A percentile compares a stretch with the other conserved stretches of the same genome.
Conservation (phyloP, 2,797 vertebrate genomes). For the Notolabrus celidotus region DNA sequence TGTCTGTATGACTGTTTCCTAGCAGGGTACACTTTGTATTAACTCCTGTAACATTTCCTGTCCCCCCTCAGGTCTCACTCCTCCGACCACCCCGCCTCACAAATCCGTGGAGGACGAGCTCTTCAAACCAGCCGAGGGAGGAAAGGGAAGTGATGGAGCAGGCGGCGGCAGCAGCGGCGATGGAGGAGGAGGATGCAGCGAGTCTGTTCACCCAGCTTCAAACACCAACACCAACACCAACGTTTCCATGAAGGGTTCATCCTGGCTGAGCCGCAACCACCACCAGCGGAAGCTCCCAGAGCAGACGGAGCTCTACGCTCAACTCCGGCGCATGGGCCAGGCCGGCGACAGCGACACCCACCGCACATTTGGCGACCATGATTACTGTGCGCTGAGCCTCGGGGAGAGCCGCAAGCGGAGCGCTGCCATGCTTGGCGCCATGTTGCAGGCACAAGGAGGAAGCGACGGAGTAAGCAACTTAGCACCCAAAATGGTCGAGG, state of each 20-base stretch:
- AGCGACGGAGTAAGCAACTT: slow-evolving; percentile 14
- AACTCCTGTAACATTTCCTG: neutral
- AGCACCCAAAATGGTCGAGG: slow-evolving; percentile 11
- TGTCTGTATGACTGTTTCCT: too few species aligned
- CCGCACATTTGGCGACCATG: slow-evolving; percentile 94
- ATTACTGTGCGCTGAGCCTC: slow-evolving; percentile 91
- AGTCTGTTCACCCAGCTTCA: slow-evolving; percentile 26
- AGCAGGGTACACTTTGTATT: too few species aligned
- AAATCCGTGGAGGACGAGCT: slow-evolving; percentile 95
- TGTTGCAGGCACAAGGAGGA: slow-evolving; percentile 51
- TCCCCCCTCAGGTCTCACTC: slow-evolving; percentile 92
- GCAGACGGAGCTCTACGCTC: slow-evolving; percentile 96
- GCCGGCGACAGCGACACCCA: slow-evolving; percentile 65
- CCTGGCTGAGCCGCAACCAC: slow-evolving; percentile 69
- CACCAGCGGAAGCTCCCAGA: slow-evolving; percentile 90
- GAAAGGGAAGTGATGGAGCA: slow-evolving; percentile 77
- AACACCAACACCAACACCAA: slow-evolving; percentile 26
- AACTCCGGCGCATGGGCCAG: slow-evolving; percentile 88
- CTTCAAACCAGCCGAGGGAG: slow-evolving; percentile 90
- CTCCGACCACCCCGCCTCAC: slow-evolving; percentile 97
- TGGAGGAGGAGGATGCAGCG: slow-evolving; percentile 32
- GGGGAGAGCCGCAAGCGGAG: slow-evolving; percentile 80
- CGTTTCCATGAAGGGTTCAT: slow-evolving; percentile 54
- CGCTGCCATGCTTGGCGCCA: slow-evolving; percentile 64
- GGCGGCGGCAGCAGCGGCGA: slow-evolving; percentile 74